phyloP scores from a whole-genome alignment of 2,888 invertebrate species.

The Drosophila koepferae region DNA sequence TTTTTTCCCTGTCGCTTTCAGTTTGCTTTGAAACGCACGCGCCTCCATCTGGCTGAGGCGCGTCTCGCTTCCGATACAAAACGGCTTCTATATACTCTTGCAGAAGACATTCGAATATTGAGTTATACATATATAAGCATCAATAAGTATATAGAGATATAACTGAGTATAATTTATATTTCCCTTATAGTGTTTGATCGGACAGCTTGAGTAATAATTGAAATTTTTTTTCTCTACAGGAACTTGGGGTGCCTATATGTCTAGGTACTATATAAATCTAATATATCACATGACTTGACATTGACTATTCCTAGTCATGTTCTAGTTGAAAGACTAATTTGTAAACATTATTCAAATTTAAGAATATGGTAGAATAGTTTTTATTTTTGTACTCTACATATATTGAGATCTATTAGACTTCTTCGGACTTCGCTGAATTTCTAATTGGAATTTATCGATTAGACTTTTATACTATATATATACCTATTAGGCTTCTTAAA shows the following conservation, averaged over 20 bases:
- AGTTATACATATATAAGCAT: background rate
- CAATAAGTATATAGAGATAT: background rate
- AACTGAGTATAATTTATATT: background rate
- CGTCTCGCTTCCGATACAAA: conserved; percentile 12
- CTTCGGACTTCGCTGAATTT: too few species aligned
- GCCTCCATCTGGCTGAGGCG: conserved; percentile 30
- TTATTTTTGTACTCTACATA: too few species aligned
- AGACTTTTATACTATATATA: too few species aligned
- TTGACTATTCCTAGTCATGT: background rate
- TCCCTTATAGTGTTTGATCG: background rate
- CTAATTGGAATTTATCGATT: too few species aligned
- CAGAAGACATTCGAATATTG: background rate
- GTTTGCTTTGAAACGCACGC: conserved; percentile 34
- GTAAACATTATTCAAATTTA: background rate
- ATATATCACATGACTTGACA: background rate
- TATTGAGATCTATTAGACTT: too few species aligned
- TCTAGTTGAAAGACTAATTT: background rate
- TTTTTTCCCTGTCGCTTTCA: conserved; percentile 2
- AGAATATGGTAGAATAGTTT: too few species aligned
- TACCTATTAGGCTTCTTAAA: too few species aligned
- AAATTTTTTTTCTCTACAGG: background rate
- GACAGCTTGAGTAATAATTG: background rate
- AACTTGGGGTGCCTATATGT: background rate
- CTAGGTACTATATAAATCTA: background rate
- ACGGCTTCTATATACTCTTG: background rate